Conservation (phyloP, 2,113 vertebrate genomes). For the Hippocampus zosterae region DNA sequence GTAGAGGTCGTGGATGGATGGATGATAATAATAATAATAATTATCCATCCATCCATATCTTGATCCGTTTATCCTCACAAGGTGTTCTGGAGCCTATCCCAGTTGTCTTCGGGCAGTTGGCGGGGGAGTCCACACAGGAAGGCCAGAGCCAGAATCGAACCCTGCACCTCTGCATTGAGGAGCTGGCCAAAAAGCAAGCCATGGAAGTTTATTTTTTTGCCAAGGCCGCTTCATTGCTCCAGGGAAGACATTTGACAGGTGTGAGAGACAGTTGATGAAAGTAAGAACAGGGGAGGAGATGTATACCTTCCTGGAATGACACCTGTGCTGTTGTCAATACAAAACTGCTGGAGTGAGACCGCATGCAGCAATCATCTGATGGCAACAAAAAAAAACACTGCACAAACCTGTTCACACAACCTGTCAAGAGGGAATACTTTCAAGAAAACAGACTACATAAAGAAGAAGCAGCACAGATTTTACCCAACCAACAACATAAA, state of each 20-base stretch:
- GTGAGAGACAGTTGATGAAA: conserved; percentile 7
- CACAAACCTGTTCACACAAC: not conserved
- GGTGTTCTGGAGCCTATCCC: no score
- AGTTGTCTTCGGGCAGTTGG: no score
- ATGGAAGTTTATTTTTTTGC: conserved; percentile 21
- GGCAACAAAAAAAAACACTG: not conserved
- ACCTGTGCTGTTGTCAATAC: not conserved
- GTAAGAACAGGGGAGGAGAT: not conserved
- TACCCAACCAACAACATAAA: not conserved
- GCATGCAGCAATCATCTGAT: not conserved
- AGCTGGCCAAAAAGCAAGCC: not conserved
- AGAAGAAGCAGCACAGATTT: not conserved
- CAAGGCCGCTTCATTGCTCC: conserved; percentile 6
- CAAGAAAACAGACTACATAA: not conserved
- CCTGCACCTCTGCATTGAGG: not conserved
- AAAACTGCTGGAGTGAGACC: conserved; percentile 2
- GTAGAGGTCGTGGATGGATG: no score
- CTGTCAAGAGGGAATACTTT: not conserved
- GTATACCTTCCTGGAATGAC: not conserved
- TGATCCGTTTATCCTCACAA: no score
- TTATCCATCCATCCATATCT: no score
- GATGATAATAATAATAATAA: no score
- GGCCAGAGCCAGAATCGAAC: no score
- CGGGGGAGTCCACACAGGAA: no score
- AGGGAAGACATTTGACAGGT: conserved; percentile 9